phyloP scores from a whole-genome alignment of 2,113 vertebrate species.

The Cavia porcellus region DNA sequence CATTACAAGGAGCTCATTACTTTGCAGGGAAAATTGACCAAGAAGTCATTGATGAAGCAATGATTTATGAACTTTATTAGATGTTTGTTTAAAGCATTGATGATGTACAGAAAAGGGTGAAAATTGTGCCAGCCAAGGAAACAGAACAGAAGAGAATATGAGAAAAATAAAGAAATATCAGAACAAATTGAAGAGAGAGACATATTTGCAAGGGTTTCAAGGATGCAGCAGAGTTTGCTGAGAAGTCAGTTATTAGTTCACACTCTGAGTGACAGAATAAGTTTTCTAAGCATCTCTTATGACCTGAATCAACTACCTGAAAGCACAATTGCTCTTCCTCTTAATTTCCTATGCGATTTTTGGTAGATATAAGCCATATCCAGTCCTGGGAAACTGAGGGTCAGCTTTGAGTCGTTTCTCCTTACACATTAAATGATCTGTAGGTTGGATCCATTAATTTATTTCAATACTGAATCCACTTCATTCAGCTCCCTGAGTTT shows the following conservation, averaged over 20 bases:
- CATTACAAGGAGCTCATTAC: neutral
- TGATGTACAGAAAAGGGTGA: neutral
- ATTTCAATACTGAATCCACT: neutral
- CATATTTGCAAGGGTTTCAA: neutral
- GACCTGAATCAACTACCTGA: neutral
- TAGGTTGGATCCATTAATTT: neutral
- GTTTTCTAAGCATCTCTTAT: neutral
- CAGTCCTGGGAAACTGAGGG: neutral
- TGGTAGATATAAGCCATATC: neutral
- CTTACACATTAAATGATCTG: neutral
- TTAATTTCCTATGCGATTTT: neutral
- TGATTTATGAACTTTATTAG: neutral
- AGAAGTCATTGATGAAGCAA: neutral
- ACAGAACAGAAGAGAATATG: neutral
- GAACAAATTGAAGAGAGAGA: neutral
- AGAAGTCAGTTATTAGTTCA: neutral
- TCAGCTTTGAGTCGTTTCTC: neutral
- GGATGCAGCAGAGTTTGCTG: neutral
- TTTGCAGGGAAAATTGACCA: neutral
- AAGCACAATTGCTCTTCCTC: neutral
- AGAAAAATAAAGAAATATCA: neutral
- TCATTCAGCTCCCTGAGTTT: neutral
- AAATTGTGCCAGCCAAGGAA: neutral
- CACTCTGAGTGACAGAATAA: neutral
- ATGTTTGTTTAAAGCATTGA: neutral